A percentile compares a stretch with the other conserved stretches of the same genome.
phyloP scores from a whole-genome alignment of 2,113 vertebrate species.

The Theristicus caerulescens region DNA sequence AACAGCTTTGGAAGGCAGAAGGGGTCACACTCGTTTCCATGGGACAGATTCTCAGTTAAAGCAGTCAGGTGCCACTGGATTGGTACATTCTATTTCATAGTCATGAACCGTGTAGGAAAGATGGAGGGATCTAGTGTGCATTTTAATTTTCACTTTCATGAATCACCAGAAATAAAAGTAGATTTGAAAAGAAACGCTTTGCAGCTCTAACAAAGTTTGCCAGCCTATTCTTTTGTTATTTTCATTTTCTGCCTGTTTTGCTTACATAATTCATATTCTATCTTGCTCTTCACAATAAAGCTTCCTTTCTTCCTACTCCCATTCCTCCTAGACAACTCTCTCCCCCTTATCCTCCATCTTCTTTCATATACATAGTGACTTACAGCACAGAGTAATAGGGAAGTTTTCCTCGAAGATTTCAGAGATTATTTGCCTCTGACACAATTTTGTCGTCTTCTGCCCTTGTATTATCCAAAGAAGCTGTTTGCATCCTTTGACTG shows the following conservation, averaged over 20 bases:
- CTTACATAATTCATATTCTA: background rate
- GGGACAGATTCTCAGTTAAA: background rate
- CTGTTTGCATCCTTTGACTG: background rate
- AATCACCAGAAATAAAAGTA: background rate
- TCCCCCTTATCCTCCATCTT: background rate
- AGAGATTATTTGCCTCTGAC: background rate
- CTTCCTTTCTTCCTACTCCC: background rate
- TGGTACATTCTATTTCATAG: rapidly evolving
- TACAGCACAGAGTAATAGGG: background rate
- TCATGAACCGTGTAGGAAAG: rapidly evolving
- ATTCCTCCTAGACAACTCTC: background rate
- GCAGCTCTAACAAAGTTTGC: background rate
- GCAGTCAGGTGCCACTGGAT: background rate
- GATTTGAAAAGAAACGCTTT: background rate
- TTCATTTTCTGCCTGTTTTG: background rate
- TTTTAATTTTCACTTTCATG: background rate
- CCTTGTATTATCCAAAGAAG: background rate
- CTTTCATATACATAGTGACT: background rate
- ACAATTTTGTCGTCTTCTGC: background rate
- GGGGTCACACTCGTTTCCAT: background rate
- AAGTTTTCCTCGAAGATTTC: background rate
- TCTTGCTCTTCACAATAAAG: background rate
- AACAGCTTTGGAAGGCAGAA: background rate
- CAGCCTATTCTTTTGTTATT: background rate
- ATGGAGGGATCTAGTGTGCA: too few relatives aligned